phyloP scores from a whole-genome alignment of 1,140 invertebrate species.

The Penaeus chinensis region DNA sequence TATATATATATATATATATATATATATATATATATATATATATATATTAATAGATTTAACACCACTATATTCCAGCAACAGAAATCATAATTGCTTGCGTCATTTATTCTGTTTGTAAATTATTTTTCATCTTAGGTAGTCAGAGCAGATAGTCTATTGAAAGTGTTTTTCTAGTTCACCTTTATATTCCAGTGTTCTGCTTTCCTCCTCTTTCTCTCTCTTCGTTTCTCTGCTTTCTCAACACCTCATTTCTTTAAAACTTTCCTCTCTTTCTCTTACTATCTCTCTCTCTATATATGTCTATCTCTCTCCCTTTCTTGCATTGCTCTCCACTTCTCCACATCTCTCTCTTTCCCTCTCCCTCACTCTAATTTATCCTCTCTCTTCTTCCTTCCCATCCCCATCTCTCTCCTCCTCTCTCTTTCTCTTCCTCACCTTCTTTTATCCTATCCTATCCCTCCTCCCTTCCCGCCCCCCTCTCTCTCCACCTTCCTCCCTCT shows the following conservation, averaged over 20 bases:
- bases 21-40: too few species aligned
- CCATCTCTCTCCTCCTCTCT: conserved; percentile 15
- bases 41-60: too few species aligned
- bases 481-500: conserved; percentile 16
- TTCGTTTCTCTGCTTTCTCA: background rate
- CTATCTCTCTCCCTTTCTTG: background rate
- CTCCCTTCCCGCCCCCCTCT: too few species aligned
- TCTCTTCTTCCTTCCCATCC: conserved; percentile 28
- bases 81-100: too few species aligned
- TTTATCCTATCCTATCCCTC: conserved; percentile 12
- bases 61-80: too few species aligned
- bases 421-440: conserved; percentile 8
- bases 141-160: too few species aligned
- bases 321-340: background rate
- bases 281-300: conserved; percentile 4
- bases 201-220: background rate
- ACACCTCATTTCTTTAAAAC: background rate
- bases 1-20: too few species aligned
- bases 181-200: too few species aligned
- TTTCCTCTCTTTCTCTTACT: background rate
- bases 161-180: too few species aligned
- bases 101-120: too few species aligned
- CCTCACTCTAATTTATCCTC: conserved; percentile 31
- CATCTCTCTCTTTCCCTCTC: background rate
- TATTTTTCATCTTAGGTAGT: too few species aligned